Conservation (phyloP, 1,140 invertebrate genomes). For the Hycleus phaleratus region DNA sequence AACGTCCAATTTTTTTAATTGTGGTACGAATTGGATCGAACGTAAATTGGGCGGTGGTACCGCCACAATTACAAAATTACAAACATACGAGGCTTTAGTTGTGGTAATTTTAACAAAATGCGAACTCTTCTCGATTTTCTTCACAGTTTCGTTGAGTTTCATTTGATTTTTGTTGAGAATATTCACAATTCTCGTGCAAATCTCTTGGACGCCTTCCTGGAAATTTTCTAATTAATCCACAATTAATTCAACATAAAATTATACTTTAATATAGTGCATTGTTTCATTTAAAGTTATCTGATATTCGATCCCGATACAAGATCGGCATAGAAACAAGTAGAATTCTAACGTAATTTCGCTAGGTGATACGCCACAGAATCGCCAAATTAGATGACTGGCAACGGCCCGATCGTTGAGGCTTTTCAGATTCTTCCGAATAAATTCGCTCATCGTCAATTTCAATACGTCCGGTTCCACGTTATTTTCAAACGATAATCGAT, state of each 20-base stretch:
- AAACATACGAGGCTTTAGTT: not conserved
- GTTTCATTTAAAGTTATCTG: not conserved
- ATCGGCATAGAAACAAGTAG: constrained; percentile 12
- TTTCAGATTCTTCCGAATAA: constrained; percentile 3
- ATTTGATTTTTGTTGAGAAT: not conserved
- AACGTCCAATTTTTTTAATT: not conserved
- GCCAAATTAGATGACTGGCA: constrained; percentile 1
- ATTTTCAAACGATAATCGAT: not conserved
- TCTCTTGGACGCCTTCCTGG: not conserved
- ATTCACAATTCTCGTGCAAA: constrained; percentile 7
- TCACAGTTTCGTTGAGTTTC: not conserved
- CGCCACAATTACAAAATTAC: constrained; percentile 17
- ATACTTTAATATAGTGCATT: not conserved
- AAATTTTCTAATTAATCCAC: not conserved
- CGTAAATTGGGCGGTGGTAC: constrained; percentile 16
- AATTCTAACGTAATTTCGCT: constrained; percentile 1
- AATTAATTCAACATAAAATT: not conserved
- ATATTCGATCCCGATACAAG: constrained; percentile 7
- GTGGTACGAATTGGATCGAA: constrained; percentile 17
- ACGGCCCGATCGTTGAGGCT: not conserved
- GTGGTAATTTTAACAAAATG: not conserved
- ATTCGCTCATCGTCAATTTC: constrained; percentile 1
- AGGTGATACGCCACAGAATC: constrained; percentile 3
- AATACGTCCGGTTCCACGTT: not conserved
- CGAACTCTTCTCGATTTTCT: not conserved